Percentiles rank a stretch among this genome's conserved stretches.
These are phyloP conservation scores for Holacanthella duospinosa DNA, from an alignment of 2,888 invertebrate species.

Conservation along the genomic window DNA sequence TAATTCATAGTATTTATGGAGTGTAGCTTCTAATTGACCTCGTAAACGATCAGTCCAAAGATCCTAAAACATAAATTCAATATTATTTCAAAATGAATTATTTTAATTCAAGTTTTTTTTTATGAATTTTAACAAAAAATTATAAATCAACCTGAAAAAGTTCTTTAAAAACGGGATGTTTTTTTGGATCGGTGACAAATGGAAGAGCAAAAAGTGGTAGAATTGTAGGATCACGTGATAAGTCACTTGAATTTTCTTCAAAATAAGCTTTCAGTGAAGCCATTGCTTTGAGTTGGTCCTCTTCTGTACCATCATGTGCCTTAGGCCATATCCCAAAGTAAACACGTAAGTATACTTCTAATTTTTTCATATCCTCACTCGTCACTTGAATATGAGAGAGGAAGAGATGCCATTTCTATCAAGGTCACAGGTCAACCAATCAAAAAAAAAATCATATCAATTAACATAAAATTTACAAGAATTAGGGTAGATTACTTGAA, in stretches of 20 bases:
- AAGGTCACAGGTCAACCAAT: too few relatives aligned
- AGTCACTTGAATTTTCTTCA: conserved; percentile 43
- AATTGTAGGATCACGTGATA: conserved; percentile 48
- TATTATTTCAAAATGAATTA: not conserved
- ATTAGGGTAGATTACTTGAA: conserved; percentile 15
- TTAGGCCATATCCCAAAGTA: conserved; percentile 33
- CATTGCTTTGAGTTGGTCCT: conserved; percentile 24
- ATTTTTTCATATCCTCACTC: conserved; percentile 34
- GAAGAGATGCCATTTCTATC: conserved; percentile 30
- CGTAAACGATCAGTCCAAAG: conserved; percentile 29
- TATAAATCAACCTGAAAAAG: conserved; percentile 37
- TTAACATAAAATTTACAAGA: not conserved
- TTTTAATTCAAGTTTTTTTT: not conserved
- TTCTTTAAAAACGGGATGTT: conserved; percentile 48
- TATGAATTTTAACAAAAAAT: not conserved
- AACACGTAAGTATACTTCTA: conserved; percentile 34
- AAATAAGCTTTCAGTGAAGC: conserved; percentile 39
- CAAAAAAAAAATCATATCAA: conserved; percentile 4
- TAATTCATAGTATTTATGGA: conserved; percentile 30
- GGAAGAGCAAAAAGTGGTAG: conserved; percentile 50
- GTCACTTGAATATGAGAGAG: conserved; percentile 32
- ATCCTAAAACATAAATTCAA: conserved; percentile 16
- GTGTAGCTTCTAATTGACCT: conserved; percentile 31
- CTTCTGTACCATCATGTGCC: conserved; percentile 23
- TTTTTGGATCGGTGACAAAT: conserved; percentile 47